Base-by-base conservation (phyloP, 2,113 vertebrate genomes). In the Pygoscelis antarcticus region DNA sequence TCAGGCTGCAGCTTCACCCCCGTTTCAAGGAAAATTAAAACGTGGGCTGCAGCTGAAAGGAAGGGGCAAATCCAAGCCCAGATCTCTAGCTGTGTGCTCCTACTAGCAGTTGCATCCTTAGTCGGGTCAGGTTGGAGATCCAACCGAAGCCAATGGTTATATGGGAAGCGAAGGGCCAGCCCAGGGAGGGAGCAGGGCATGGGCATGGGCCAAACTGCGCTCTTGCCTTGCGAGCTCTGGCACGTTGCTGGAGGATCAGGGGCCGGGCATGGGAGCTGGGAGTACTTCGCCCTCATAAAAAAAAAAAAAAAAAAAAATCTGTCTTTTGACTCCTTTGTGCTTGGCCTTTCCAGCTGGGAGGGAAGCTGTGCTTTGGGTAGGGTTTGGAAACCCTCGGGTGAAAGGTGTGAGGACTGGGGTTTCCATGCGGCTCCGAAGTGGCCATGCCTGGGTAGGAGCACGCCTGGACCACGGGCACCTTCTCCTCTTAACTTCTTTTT, bases 91-190 rank as follows among this genome's bases (percentile, higher is more conserved):
- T 84, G 5, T 13, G 46, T 51, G 55, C 77, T 72, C n/a, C 61
- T 78, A 11, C 42, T 17, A 25, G 65, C 46, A 44, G 19, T 18
- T 85, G 36, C 51, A 22, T 58, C 76, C 77, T 83, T 44, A 16
- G 30, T 6, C 2, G 1, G 42, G 15, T 62, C 52, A 40, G 42
- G 38, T 1, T 86, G 49, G 83, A 77, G 40, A 66, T 61, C 44
- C 47, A 42, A 0, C n/a, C 0, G 0, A 71, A 86, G 40, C 36
- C 4, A 1, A 4, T 46, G 79, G 71, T 47, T 72, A 30, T 25
- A 7, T 7, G 16, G 42, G 54, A 71, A 12, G 36, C 1, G 3
- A 47, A 60, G 46, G 44, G 38, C 16, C 49, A 44, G 32, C 4
- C 34, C 0, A 1, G n/a, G 68, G 23, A 84, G 38, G n/a, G 30